phyloP scores from a whole-genome alignment of 2,113 vertebrate genomes.

The Oryzias celebensis region DNA sequence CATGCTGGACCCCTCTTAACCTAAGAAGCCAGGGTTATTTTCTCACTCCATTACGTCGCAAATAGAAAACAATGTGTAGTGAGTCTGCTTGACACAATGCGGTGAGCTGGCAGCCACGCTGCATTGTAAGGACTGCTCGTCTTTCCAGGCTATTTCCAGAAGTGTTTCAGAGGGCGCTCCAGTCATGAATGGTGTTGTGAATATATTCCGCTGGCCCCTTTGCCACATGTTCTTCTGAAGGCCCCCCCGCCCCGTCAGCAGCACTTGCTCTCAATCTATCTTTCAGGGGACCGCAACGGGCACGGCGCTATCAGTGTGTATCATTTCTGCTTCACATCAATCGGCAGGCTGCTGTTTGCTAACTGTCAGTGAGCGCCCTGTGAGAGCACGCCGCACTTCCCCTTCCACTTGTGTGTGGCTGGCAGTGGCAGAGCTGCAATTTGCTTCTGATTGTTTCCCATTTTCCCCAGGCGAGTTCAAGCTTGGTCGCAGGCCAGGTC shows the following conservation, averaged over 20 bases:
- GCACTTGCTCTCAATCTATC: slow-evolving; percentile 57
- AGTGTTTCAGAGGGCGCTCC: slow-evolving; percentile 46
- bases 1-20: slow-evolving; percentile 30
- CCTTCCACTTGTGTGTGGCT: slow-evolving; percentile 44
- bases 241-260: not conserved
- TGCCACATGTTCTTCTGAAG: slow-evolving; percentile 41
- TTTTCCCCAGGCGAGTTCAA: slow-evolving; percentile 46
- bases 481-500: slow-evolving; percentile 11
- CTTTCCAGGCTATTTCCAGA: slow-evolving; percentile 56
- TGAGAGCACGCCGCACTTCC: slow-evolving; percentile 50
- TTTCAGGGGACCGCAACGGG: slow-evolving; percentile 51
- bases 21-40: slow-evolving; percentile 35
- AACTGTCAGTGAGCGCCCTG: slow-evolving; percentile 34
- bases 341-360: slow-evolving; percentile 45
- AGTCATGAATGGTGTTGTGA: slow-evolving; percentile 37
- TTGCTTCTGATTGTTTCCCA: slow-evolving; percentile 68
- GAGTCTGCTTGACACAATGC: slow-evolving; percentile 17
- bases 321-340: slow-evolving; percentile 62
- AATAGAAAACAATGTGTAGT: slow-evolving; percentile 37
- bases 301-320: slow-evolving; percentile 58
- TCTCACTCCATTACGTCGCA: slow-evolving; percentile 38
- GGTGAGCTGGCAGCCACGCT: slow-evolving; percentile 32
- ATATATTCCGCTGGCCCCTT: slow-evolving; percentile 37
- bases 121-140: slow-evolving; percentile 45
- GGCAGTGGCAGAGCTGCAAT: slow-evolving; percentile 44